A percentile compares a stretch with the other conserved stretches of the same genome.
These are phyloP conservation scores for Hypomecis atomaria DNA, from an alignment of 2,888 invertebrate genomes.

Conservation along the genomic window DNA sequence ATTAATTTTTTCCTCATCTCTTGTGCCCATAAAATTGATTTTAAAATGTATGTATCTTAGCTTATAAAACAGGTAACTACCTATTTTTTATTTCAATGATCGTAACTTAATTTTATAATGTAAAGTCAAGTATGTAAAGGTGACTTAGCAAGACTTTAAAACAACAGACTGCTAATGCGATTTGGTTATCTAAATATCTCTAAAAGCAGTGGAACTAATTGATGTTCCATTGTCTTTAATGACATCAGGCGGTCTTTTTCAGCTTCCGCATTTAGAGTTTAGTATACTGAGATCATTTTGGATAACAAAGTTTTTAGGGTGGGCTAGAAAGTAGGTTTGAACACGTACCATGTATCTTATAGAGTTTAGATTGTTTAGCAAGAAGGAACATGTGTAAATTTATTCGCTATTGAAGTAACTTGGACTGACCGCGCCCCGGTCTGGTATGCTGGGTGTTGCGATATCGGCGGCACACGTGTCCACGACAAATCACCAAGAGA, in stretches of 20 bases:
- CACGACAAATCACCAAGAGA: conserved; percentile 48
- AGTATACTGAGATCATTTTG: conserved; percentile 15
- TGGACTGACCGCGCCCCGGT: conserved; percentile 70
- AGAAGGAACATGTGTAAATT: conserved; percentile 50
- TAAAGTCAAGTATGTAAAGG: background rate
- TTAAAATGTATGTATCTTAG: no score
- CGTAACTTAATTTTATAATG: no score
- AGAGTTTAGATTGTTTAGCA: conserved; percentile 24
- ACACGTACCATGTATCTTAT: conserved; percentile 2
- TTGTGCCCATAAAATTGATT: background rate
- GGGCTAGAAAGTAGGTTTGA: background rate
- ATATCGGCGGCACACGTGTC: conserved; percentile 68
- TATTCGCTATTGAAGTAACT: conserved; percentile 63
- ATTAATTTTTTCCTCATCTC: background rate
- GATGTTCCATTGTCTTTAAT: conserved; percentile 46
- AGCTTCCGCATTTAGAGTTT: conserved; percentile 8
- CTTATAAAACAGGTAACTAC: no score
- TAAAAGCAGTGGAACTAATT: conserved; percentile 45
- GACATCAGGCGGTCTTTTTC: conserved; percentile 28
- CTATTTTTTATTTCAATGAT: no score
- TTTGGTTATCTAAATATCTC: conserved; percentile 6
- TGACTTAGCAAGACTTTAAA: conserved; percentile 5
- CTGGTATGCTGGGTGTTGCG: conserved; percentile 72
- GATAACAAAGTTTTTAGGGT: background rate
- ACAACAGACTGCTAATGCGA: background rate